phyloP scores from a whole-genome alignment of 2,113 vertebrate genomes.

The Amblyornis subalaris region DNA sequence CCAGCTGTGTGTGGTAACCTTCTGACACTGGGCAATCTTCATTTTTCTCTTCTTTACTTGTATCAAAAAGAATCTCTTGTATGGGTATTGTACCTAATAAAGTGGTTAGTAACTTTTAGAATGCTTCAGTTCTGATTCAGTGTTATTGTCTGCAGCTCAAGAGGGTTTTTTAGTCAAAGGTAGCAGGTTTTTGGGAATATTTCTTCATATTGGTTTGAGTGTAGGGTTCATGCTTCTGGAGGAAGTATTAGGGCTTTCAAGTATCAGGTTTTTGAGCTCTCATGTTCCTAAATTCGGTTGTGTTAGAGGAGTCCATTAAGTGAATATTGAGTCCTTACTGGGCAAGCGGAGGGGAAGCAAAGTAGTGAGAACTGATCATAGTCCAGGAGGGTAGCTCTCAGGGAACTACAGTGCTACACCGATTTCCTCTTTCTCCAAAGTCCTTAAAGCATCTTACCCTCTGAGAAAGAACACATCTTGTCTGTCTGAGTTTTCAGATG shows the following conservation, averaged over 20 bases:
- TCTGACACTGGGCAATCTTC: background rate
- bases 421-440: background rate
- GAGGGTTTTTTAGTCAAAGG: background rate
- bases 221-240: background rate
- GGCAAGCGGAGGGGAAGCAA: background rate
- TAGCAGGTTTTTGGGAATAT: fast-evolving
- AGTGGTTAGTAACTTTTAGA: background rate
- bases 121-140: background rate
- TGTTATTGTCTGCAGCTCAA: background rate
- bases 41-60: background rate
- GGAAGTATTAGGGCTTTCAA: background rate
- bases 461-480: background rate
- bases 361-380: background rate
- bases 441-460: background rate
- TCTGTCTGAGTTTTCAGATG: background rate
- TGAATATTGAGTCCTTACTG: background rate
- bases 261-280: background rate
- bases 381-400: background rate
- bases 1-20: background rate
- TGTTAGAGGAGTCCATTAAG: background rate
- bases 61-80: background rate
- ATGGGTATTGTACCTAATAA: background rate
- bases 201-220: background rate
- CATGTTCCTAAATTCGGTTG: background rate
- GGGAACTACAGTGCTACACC: background rate